Evolutionary conservation across 2,888 invertebrate genomes (phyloP).

Genomic region (Agrochola lota): DNA sequence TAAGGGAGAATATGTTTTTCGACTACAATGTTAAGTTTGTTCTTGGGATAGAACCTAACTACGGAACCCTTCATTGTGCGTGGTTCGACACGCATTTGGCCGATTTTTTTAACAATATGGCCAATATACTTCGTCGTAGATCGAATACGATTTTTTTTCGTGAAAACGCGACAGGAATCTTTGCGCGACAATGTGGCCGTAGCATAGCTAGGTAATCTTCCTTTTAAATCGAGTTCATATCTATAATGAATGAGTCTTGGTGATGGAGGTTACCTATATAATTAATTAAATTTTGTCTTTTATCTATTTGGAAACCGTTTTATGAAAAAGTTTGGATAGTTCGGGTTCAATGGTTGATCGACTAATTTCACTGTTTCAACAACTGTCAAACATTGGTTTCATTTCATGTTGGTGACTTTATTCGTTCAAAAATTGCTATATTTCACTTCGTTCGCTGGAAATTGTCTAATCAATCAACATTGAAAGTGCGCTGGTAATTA

Average conservation of each 20-base stretch:
- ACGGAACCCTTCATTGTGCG: too few species aligned
- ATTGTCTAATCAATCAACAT: not conserved
- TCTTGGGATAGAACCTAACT: too few species aligned
- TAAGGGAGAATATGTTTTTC: too few species aligned
- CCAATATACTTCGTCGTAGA: not conserved
- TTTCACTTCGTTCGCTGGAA: not conserved
- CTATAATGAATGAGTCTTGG: not conserved
- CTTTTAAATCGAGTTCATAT: not conserved
- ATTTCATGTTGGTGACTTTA: not conserved
- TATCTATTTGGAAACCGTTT: not conserved
- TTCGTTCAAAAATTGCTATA: not conserved
- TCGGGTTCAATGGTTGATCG: not conserved
- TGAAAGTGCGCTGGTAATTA: not conserved
- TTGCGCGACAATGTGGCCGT: not conserved
- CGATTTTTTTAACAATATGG: not conserved
- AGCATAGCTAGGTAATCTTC: not conserved
- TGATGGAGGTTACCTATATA: not conserved
- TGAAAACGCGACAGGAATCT: not conserved
- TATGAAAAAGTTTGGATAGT: not conserved
- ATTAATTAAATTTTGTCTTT: not conserved
- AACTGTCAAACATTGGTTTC: slow-evolving; percentile 16
- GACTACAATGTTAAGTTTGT: too few species aligned
- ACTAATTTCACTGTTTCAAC: not conserved
- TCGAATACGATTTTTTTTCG: not conserved
- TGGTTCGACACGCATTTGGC: too few species aligned